phyloP scores from a whole-genome alignment of 2,888 invertebrate species.

The Eilema caniola region DNA sequence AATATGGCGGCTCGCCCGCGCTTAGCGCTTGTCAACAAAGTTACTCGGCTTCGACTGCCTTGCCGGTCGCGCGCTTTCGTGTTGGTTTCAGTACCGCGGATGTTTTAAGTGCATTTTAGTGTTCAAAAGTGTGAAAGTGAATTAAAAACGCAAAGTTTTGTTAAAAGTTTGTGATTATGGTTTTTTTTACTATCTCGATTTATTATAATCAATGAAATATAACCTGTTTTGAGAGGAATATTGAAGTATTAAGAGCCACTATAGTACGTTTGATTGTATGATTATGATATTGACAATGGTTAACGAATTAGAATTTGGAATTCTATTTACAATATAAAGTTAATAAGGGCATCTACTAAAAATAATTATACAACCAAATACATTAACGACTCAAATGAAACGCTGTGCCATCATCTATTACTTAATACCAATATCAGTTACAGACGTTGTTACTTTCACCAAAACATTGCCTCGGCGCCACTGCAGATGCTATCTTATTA shows the following conservation, averaged over 20 bases:
- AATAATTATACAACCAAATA: too few relatives aligned
- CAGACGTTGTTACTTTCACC: conserved; percentile 55
- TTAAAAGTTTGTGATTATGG: conserved; percentile 45
- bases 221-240: conserved; percentile 55
- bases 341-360: neutral
- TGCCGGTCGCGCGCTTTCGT: conserved; percentile 68
- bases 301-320: conserved; percentile 6
- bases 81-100: conserved; percentile 51
- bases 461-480: conserved; percentile 48
- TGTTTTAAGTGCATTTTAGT: conserved; percentile 57
- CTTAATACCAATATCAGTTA: conserved; percentile 33
- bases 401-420: conserved; percentile 27
- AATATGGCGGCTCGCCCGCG: conserved; percentile 78
- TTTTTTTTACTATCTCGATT: conserved; percentile 41
- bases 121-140: conserved; percentile 62
- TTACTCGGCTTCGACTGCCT: conserved; percentile 68
- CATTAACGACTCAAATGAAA: neutral
- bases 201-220: conserved; percentile 52
- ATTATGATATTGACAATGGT: conserved; percentile 22
- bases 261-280: conserved; percentile 28
- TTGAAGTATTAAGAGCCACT: conserved; percentile 56
- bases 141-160: conserved; percentile 46
- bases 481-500: conserved; percentile 60
- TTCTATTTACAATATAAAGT: neutral
- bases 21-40: conserved; percentile 84